phyloP scores from a whole-genome alignment of 2,888 invertebrate species.

The Caenorhabditis angaria region DNA sequence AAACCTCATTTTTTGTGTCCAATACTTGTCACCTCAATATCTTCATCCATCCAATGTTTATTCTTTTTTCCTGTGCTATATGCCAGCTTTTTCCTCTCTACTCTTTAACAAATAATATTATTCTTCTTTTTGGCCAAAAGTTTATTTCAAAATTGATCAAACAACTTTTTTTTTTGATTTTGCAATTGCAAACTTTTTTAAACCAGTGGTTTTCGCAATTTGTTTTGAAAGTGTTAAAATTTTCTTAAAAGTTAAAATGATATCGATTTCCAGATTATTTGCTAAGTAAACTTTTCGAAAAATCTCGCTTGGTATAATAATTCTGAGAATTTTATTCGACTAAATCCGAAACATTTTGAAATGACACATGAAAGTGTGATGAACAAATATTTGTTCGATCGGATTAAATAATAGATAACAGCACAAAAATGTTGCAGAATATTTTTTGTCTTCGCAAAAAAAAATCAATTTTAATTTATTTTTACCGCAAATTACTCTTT shows the following conservation, averaged over 20 bases:
- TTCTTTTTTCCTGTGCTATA: conserved; percentile 6
- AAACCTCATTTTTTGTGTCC: neutral
- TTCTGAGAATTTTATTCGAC: too few relatives aligned
- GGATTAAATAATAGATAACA: neutral
- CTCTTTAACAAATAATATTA: conserved; percentile 5
- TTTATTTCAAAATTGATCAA: neutral
- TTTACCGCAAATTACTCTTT: neutral
- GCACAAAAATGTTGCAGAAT: neutral
- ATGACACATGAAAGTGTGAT: too few relatives aligned
- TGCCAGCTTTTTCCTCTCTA: neutral
- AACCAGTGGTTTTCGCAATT: too few relatives aligned
- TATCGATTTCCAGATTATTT: too few relatives aligned
- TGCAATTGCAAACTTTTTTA: too few relatives aligned
- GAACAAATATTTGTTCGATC: neutral
- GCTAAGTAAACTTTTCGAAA: too few relatives aligned
- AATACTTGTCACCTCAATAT: conserved; percentile 6
- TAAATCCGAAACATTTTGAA: too few relatives aligned
- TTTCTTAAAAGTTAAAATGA: too few relatives aligned
- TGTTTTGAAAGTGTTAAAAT: too few relatives aligned
- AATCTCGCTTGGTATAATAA: too few relatives aligned
- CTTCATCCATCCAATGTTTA: conserved; percentile 7
- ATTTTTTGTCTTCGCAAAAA: neutral
- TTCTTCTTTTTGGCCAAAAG: neutral
- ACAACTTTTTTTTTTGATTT: neutral
- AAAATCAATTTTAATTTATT: neutral